Base-by-base conservation (phyloP, 2,888 invertebrate species). In the Phytoseiulus persimilis region DNA sequence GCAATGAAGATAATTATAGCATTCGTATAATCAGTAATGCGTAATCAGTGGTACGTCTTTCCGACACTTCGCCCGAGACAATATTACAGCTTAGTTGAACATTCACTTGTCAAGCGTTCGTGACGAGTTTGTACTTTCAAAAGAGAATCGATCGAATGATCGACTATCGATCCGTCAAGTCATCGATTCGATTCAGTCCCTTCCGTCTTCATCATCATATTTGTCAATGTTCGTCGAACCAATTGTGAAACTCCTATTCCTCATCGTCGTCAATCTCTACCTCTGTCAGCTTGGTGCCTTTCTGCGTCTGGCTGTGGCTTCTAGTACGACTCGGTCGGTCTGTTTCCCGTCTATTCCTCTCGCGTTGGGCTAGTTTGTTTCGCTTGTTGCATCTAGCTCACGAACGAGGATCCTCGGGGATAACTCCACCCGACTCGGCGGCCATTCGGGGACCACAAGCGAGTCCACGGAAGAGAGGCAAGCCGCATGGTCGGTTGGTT, bases 31-130 rank as follows among this genome's bases (percentile, higher is more conserved):
- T 65, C 65, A 65, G 65, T 65, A 65, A 28, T 65, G 28, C 14
- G 14, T 65, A 2, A 65, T 65, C 65, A 65, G 65, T 65, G 65
- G 65, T 65, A 65, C 65, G 65, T 65, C 65, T 23, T 65, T 65
- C 65, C 65, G 65, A 65, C 65, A 11, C 18, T 18, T 65, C 65
- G 65, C 65, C 65, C 65, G 9, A 65, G 65, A 28, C 65, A 65
- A 65, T 65, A 65, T 65, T 65, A 65, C 65, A 65, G 65, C 28
- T 65, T 65, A 14, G 65, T 65, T 65, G 65, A 65, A 65, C 65
- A 65, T 65, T 65, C 65, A 65, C 65, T 65, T 65, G 65, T 65
- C 65, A 65, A 65, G 65, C 65, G 65, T 65, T 65, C 65, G 65
- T 65, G 65, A 65, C 65, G 65, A 65, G 65, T 65, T 65, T 65